Base-by-base conservation (phyloP, 2,888 invertebrate genomes). In the Rhingia rostrata region DNA sequence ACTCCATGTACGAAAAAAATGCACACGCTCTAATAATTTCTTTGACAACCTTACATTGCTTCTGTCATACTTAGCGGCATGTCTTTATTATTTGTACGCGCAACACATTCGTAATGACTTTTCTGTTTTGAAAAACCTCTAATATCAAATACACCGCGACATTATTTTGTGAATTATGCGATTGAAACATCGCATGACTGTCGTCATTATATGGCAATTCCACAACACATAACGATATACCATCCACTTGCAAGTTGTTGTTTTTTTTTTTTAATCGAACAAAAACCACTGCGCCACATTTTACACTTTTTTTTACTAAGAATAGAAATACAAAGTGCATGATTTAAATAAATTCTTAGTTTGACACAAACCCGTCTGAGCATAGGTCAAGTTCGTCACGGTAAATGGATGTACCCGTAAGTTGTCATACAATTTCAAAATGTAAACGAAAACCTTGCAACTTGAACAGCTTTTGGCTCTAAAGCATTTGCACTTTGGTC, bases 401-500 rank as follows among this genome's bases (percentile, higher is more conserved):
- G 30, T 49, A 2, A 49, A 9, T 22, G 4, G 6, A 22, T 47
- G 9, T 45, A 45, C 12, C 45, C 12, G 4, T 7, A 12, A 1
- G n/a, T 30, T 49, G 49, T 10, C 10, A 32, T 49, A 22, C 9
- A 30, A 32, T 49, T 49, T 49, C 30, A 30, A 49, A 49, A 30
- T 33, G 10, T 12, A 53, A 12, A 53, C 49, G 10, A n/a, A 53
- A 12, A 53, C 49, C 30, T 49, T 49, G 49, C 49, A 32, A 30
- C 49, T 49, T 2, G 22, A 49, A 30, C 7, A 32, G n/a, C 22
- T 32, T 6, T 10, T n/a, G 53, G 35, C 14, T 14, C 6, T 35
- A 12, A 12, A 54, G 35, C 35, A 47, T 63, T 63, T 35, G 61
- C 37, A 63, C 41, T 45, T 14, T 22, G 30, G 61, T 45, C 61